Evolutionary conservation across 2,113 vertebrate genomes (phyloP).

Genomic region (Crotalus helleri): DNA sequence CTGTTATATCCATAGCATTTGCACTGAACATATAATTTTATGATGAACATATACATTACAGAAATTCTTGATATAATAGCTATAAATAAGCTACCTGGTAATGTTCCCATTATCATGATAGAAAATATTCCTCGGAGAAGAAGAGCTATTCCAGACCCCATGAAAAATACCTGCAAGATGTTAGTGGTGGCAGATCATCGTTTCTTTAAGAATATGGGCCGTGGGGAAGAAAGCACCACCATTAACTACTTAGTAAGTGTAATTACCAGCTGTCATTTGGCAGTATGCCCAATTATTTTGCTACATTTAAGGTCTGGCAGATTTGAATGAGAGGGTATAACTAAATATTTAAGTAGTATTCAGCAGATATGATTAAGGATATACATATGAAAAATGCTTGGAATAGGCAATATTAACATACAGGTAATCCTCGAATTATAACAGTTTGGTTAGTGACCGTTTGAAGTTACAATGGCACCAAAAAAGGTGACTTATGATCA

Average conservation of each 20-base stretch:
- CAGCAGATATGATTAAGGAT: background rate
- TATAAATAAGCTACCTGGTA: conserved; percentile 40
- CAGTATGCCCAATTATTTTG: background rate
- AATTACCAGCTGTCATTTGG: background rate
- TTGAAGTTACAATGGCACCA: background rate
- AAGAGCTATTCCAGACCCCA: conserved; percentile 68
- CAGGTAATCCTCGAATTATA: background rate
- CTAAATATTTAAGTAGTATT: background rate
- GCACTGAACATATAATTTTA: background rate
- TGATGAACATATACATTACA: background rate
- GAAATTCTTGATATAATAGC: background rate
- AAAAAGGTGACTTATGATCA: background rate
- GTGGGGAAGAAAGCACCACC: conserved; percentile 91
- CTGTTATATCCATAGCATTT: background rate
- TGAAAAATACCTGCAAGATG: conserved; percentile 91
- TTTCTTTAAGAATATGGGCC: conserved; percentile 92
- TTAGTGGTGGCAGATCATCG: conserved; percentile 95
- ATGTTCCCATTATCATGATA: conserved; percentile 53
- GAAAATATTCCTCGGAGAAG: conserved; percentile 73
- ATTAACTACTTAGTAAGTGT: conserved; percentile 90
- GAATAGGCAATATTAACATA: background rate
- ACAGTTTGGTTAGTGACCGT: background rate
- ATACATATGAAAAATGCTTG: background rate
- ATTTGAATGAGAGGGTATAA: background rate
- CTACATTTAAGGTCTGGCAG: background rate